Evolutionary conservation across 2,797 vertebrate genomes (phyloP), one percentile per base, ranked within the genome.

Genomic region (Babyrousa celebensis): DNA sequence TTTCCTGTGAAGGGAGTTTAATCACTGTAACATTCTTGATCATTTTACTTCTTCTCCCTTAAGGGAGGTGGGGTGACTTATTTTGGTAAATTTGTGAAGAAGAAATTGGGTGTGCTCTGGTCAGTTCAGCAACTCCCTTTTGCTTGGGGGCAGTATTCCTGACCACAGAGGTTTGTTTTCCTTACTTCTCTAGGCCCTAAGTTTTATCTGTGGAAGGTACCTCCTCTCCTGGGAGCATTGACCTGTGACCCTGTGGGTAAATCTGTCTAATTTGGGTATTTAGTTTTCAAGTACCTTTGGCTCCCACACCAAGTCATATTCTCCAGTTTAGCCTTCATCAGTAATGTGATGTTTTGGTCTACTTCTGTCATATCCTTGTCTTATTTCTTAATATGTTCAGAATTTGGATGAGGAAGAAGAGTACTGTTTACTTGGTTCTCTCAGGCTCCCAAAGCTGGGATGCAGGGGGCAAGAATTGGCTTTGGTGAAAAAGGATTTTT

Each of bases 401-500:
- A 92, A 91, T 79, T 91, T 85, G 27, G 36, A 25, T 93, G 36
- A 23, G 29, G 43, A 84, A 92, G 75, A 71, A 70, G 18, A 86
- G 20, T 70, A 65, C 10, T 85, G 12, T 92, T 75, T 70, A 60
- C 85, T 89, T 97, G 58, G 5, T 14, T 52, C 23, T 89, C 29
- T 88, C 7, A 78, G n/a, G 56, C 16, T 20, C 58, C 43, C 29
- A 58, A 96, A 80, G 43, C 52, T 96, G 67, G 32, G 56, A 93
- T 84, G 91, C 54, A 48, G 14, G 25, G 43, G 43, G 43, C 85
- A 62, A 60, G 29, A 43, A 67, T 82, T 71, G 56, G 12, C 65
- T 93, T 85, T 95, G 25, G 40, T 56, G n/a, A 85, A 74, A 96
- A 91, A 62, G 15, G 56, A 56, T 85, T 85, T 25, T 83, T 77